These are phyloP conservation scores for Corydoras maculifer DNA, from an alignment of 2,113 vertebrate species.

Conservation along the genomic window DNA sequence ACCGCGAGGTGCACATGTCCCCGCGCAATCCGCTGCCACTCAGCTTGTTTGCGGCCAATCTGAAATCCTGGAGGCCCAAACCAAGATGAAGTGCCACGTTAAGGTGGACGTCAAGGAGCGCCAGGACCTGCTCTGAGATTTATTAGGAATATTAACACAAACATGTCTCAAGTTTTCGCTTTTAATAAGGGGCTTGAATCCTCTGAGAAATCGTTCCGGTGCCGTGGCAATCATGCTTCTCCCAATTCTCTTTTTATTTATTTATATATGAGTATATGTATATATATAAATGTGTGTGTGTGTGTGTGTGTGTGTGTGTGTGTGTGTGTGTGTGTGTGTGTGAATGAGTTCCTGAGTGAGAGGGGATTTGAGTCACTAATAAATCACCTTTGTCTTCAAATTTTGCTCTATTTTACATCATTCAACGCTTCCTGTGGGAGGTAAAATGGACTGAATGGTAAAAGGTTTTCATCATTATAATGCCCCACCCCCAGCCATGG, in stretches of 20 bases:
- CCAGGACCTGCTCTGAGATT: constrained; percentile 78
- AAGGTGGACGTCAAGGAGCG: constrained; percentile 83
- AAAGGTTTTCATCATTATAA: constrained; percentile 92
- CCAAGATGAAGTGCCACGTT: constrained; percentile 77
- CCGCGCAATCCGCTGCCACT: constrained; percentile 74
- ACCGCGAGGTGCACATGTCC: constrained; percentile 65
- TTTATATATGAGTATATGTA: constrained; percentile 64
- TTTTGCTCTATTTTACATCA: constrained; percentile 32
- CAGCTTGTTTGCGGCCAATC: constrained; percentile 83
- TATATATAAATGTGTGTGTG: constrained; percentile 14
- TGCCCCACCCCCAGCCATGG: constrained; percentile 78
- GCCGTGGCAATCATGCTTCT: constrained; percentile 75
- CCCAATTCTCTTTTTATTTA: constrained; percentile 70
- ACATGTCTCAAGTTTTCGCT: constrained; percentile 87
- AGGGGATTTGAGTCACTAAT: constrained; percentile 46
- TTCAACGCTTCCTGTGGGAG: constrained; percentile 35
- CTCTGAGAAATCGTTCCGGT: constrained; percentile 76
- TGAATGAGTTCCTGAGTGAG: background rate
- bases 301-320: constrained; percentile 62
- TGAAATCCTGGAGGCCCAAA: constrained; percentile 79
- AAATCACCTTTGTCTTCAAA: constrained; percentile 51
- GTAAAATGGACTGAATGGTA: constrained; percentile 82
- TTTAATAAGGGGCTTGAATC: constrained; percentile 83
- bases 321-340: no score
- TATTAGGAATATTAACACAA: constrained; percentile 93